Percentiles rank a stretch among this genome's conserved stretches.
Conservation (phyloP, 2,888 invertebrate genomes). For the Lutraria lutraria region DNA sequence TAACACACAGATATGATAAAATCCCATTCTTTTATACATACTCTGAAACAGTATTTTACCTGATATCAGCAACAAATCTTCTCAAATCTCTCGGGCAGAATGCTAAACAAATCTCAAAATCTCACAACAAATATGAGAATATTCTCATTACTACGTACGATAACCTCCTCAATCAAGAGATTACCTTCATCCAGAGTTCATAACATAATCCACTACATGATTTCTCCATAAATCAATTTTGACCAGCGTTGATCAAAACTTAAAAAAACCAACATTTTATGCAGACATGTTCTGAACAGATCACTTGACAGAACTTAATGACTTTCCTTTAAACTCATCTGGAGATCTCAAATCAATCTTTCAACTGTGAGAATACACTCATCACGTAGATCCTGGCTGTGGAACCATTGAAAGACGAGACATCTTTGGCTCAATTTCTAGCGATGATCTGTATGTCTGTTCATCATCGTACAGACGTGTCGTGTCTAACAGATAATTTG, state of each 20-base stretch:
- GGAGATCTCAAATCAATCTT: not conserved
- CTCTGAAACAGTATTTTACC: not conserved
- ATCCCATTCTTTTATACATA: not conserved
- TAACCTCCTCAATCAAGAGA: not conserved
- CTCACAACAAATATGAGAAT: slow-evolving; percentile 16
- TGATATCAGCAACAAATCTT: not conserved
- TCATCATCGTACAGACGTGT: slow-evolving; percentile 92
- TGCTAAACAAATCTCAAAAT: not conserved
- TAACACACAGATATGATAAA: slow-evolving; percentile 24
- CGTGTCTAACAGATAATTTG: slow-evolving; percentile 92
- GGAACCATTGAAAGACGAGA: slow-evolving; percentile 83
- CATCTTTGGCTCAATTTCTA: slow-evolving; percentile 93
- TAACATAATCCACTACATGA: not conserved
- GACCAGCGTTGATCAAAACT: not conserved
- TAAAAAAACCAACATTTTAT: not conserved
- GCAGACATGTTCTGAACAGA: not conserved
- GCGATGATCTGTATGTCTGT: slow-evolving; percentile 92
- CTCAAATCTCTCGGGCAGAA: not conserved
- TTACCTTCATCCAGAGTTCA: not conserved
- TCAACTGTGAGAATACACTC: not conserved
- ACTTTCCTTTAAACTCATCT: not conserved
- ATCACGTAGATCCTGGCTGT: slow-evolving; percentile 40
- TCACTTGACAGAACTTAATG: not conserved
- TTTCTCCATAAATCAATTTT: not conserved
- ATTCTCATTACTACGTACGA: not conserved